Evolutionary conservation across 2,888 invertebrate species (phyloP).

Genomic region (Drosophila fungiperda): DNA sequence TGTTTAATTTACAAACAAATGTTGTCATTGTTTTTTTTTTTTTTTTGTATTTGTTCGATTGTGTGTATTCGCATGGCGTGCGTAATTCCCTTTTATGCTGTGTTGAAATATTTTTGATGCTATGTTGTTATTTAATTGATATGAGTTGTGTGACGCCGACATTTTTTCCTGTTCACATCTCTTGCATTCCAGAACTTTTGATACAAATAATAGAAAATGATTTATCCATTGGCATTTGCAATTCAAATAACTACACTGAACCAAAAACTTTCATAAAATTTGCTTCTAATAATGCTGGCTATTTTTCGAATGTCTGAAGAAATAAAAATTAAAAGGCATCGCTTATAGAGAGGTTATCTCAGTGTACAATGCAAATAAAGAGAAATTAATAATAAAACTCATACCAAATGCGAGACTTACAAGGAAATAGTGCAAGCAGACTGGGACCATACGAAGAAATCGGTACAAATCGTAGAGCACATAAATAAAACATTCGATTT

Average conservation of each 20-base stretch:
- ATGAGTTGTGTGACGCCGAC: constrained; percentile 1
- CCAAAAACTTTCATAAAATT: neutral
- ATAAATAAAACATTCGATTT: constrained; percentile 75
- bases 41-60: constrained; percentile 2
- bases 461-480: constrained; percentile 55
- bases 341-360: neutral
- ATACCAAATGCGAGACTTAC: neutral
- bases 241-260: constrained; percentile 4
- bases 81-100: constrained; percentile 33
- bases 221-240: constrained; percentile 36
- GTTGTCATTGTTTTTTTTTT: constrained; percentile 42
- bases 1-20: constrained; percentile 41
- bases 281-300: neutral
- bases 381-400: constrained; percentile 19
- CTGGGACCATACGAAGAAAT: constrained; percentile 25
- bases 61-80: constrained; percentile 21
- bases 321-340: neutral
- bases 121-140: constrained; percentile 17
- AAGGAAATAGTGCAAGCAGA: constrained; percentile 1
- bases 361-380: constrained; percentile 18
- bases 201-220: constrained; percentile 38
- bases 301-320: neutral
- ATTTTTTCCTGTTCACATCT: neutral
- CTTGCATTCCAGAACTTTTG: constrained; percentile 20
- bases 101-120: constrained; percentile 33